A percentile compares a stretch with the other conserved stretches of the same genome.
Evolutionary conservation across 2,888 invertebrate genomes (phyloP).

Genomic region (Drosophila lacicola): DNA sequence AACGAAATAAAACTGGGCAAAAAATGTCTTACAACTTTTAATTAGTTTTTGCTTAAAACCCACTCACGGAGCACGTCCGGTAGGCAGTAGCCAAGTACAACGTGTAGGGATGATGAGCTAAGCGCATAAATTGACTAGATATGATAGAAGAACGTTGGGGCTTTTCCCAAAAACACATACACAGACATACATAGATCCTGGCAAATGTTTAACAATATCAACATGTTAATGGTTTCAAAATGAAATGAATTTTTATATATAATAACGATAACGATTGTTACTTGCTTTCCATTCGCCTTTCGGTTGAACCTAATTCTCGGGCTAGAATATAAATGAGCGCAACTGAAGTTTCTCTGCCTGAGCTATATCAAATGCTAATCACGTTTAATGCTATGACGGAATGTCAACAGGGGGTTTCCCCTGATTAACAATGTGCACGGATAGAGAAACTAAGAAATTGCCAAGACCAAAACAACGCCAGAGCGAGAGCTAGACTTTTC

Average conservation of each 20-base stretch:
- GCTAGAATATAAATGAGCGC: not conserved
- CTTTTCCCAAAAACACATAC: not conserved
- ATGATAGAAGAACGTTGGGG: slow-evolving; percentile 1
- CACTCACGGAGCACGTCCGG: slow-evolving; percentile 48
- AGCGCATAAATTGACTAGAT: slow-evolving; percentile 35
- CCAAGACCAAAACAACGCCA: not conserved
- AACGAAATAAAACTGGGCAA: slow-evolving; percentile 39
- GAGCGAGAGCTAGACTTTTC: too few species aligned
- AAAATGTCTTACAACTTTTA: slow-evolving; percentile 85
- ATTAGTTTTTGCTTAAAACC: slow-evolving; percentile 85
- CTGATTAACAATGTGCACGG: not conserved
- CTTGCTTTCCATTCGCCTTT: not conserved
- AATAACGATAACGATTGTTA: too few species aligned
- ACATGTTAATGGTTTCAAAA: not conserved
- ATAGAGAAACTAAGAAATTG: slow-evolving; percentile 7
- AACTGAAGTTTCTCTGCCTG: not conserved
- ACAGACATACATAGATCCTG: too few species aligned
- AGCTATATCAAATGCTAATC: not conserved
- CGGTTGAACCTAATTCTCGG: not conserved
- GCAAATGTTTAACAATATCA: not conserved
- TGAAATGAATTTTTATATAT: not conserved
- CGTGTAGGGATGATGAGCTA: slow-evolving; percentile 9
- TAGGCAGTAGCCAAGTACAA: slow-evolving; percentile 6
- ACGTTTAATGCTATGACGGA: not conserved
- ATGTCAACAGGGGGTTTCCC: not conserved